Evolutionary conservation across 2,797 vertebrate genomes (phyloP).

Genomic region (Glyptemys insculpta): DNA sequence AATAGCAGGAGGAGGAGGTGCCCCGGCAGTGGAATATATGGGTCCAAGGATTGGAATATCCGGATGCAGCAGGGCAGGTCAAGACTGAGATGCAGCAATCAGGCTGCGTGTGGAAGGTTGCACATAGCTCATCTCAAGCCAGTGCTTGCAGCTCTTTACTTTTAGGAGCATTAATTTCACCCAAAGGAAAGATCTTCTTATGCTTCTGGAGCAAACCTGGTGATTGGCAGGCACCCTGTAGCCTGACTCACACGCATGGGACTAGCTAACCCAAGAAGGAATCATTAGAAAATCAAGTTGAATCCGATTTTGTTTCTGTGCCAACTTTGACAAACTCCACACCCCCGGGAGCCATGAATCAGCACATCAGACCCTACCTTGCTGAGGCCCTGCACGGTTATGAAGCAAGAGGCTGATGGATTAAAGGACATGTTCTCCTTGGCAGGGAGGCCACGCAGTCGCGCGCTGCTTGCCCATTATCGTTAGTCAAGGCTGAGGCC

Average conservation of each 20-base stretch:
- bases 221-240: neutral
- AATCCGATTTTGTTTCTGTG: neutral
- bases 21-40: neutral
- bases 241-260: neutral
- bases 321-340: neutral
- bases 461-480: neutral
- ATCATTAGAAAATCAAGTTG: neutral
- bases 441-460: neutral
- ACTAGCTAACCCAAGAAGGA: neutral
- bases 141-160: neutral
- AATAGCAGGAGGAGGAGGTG: neutral
- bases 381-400: neutral
- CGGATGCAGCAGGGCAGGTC: neutral
- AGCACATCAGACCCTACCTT: neutral
- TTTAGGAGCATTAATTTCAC: neutral
- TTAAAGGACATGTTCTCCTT: neutral
- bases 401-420: neutral
- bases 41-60: neutral
- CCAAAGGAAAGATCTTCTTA: neutral
- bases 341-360: neutral
- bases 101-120: accelerated
- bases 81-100: neutral
- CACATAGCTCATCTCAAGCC: neutral
- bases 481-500: neutral
- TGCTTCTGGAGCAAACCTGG: neutral